A percentile compares a stretch with the other conserved stretches of the same genome.
phyloP scores from a whole-genome alignment of 2,888 invertebrate species.

The Parasteatoda lunata region DNA sequence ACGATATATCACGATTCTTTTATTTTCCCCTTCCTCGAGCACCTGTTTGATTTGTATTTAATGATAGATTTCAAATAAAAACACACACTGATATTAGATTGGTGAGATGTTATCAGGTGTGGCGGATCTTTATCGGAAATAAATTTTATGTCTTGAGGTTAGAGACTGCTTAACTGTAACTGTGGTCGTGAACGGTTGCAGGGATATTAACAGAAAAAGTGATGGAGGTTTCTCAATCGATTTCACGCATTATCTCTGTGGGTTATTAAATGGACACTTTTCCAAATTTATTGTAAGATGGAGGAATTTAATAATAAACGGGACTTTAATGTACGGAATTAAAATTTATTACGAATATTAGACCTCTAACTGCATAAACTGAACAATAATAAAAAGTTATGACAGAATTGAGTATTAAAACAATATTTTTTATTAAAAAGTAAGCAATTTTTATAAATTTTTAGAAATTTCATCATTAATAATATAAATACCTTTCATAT shows the following conservation, averaged over 20 bases:
- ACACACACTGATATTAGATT: slow-evolving; percentile 4
- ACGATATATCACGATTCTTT: slow-evolving; percentile 56
- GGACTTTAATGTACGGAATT: too few species aligned
- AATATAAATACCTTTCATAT: too few species aligned
- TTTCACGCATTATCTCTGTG: not conserved
- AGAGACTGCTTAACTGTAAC: not conserved
- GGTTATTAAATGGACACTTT: not conserved
- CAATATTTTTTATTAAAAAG: too few species aligned
- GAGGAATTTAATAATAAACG: too few species aligned
- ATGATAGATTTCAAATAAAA: slow-evolving; percentile 42
- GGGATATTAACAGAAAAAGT: not conserved
- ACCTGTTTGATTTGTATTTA: slow-evolving; percentile 45
- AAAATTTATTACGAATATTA: too few species aligned
- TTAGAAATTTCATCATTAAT: too few species aligned
- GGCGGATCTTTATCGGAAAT: not conserved
- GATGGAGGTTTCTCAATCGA: not conserved
- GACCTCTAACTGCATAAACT: too few species aligned
- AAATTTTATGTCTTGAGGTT: not conserved
- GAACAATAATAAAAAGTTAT: too few species aligned
- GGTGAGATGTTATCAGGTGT: slow-evolving; percentile 53
- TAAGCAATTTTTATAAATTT: too few species aligned
- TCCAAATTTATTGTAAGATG: too few species aligned
- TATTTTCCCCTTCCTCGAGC: slow-evolving; percentile 7
- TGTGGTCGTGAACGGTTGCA: slow-evolving; percentile 5
- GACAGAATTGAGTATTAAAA: too few species aligned